These are phyloP conservation scores for Spongilla lacustris DNA, from an alignment of 37 sponge, comb jelly and placozoan species.

Conservation along the genomic window DNA sequence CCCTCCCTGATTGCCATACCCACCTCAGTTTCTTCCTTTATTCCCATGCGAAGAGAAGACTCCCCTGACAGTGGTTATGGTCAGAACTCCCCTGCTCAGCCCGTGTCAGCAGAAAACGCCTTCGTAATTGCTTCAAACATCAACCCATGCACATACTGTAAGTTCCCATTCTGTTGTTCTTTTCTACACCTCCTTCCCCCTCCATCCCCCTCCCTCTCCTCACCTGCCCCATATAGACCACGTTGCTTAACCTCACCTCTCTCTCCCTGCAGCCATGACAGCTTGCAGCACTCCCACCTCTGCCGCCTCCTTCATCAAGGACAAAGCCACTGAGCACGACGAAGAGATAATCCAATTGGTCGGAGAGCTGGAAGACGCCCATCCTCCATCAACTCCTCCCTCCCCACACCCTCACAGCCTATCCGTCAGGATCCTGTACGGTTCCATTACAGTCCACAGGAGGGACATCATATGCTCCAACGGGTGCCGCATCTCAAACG, in stretches of 20 bases:
- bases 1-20: too few species aligned
- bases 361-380: conserved; percentile 17
- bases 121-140: too few species aligned
- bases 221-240: too few species aligned
- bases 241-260: too few species aligned
- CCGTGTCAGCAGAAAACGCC: too few species aligned
- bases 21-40: background rate
- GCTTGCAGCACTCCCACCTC: too few species aligned
- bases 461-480: conserved; percentile 30
- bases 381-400: conserved; percentile 33
- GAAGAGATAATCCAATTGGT: conserved; percentile 11
- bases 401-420: conserved; percentile 40
- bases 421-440: conserved; percentile 44
- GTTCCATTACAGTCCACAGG: conserved; percentile 16
- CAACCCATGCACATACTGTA: too few species aligned
- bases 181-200: too few species aligned
- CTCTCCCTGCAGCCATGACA: too few species aligned
- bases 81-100: background rate
- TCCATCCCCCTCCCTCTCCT: too few species aligned
- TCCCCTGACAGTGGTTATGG: conserved; percentile 43
- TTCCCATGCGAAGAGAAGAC: conserved; percentile 8
- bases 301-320: too few species aligned
- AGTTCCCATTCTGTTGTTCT: too few species aligned
- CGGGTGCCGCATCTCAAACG: conserved; percentile 52
- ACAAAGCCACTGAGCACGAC: background rate